Evolutionary conservation across 2,113 vertebrate genomes (phyloP).

Genomic region (Chaetorhynchus papuensis): DNA sequence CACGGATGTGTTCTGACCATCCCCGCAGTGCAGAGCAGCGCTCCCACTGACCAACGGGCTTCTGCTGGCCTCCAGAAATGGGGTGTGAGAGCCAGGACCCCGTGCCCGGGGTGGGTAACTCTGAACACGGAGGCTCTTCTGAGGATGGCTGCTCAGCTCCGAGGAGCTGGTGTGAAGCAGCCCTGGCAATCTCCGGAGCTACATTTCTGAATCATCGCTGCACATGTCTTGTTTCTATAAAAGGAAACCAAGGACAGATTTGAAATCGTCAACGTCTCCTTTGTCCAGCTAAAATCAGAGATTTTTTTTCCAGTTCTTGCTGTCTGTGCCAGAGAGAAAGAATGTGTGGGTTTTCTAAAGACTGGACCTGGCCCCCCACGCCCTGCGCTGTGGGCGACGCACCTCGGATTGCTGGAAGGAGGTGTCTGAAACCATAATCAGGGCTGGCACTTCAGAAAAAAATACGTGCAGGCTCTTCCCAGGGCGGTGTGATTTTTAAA

Average conservation of each 20-base stretch:
- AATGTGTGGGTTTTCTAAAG: neutral
- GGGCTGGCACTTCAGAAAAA: neutral
- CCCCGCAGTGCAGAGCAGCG: neutral
- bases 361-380: accelerated
- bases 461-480: neutral
- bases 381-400: accelerated
- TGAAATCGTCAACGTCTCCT: neutral
- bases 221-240: constrained; percentile 52
- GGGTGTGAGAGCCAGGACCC: neutral
- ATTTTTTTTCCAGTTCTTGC: neutral
- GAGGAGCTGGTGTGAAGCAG: neutral
- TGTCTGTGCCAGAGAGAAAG: neutral
- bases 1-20: neutral
- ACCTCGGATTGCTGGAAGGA: neutral
- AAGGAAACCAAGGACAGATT: constrained; percentile 46
- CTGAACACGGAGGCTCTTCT: neutral
- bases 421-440: neutral
- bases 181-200: neutral
- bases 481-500: neutral
- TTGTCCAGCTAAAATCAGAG: neutral
- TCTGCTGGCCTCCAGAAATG: neutral
- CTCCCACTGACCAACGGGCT: accelerated
- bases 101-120: neutral
- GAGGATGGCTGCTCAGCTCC: neutral
- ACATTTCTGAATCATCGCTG: neutral